phyloP scores from a whole-genome alignment of 2,888 invertebrate species.

The Blastobasis adustella region DNA sequence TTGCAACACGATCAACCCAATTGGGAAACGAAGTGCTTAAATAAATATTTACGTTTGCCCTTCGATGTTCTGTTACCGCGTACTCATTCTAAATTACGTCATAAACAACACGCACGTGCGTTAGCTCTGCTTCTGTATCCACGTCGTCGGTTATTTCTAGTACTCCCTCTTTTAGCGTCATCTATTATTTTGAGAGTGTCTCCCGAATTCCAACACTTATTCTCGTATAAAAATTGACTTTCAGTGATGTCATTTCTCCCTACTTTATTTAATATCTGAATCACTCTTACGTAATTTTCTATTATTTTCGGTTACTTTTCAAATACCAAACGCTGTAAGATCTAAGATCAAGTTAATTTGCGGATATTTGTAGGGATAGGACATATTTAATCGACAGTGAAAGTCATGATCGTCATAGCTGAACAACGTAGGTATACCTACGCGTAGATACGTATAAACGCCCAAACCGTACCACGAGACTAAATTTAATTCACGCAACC shows the following conservation, averaged over 20 bases:
- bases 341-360: too few relatives aligned
- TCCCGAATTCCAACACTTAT: constrained; percentile 43
- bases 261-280: background rate
- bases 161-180: constrained; percentile 51
- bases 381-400: background rate
- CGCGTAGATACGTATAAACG: constrained; percentile 17
- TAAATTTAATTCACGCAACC: constrained; percentile 59
- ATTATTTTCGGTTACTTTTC: too few relatives aligned
- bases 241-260: constrained; percentile 24
- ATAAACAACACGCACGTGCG: constrained; percentile 29
- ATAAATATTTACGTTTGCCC: too few relatives aligned
- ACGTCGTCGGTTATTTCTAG: constrained; percentile 58
- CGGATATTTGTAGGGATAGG: too few relatives aligned
- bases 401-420: constrained; percentile 1
- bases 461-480: constrained; percentile 38
- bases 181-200: constrained; percentile 58
- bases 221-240: constrained; percentile 22
- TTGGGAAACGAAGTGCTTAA: too few relatives aligned
- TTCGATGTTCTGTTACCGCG: too few relatives aligned
- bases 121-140: constrained; percentile 47
- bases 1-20: too few relatives aligned
- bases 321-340: too few relatives aligned
- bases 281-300: background rate
- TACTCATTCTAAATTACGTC: constrained; percentile 27
- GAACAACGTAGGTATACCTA: background rate